Percentiles rank a stretch among this genome's conserved stretches.
Conservation (phyloP, 2,888 invertebrate genomes). For the Rhingia rostrata region DNA sequence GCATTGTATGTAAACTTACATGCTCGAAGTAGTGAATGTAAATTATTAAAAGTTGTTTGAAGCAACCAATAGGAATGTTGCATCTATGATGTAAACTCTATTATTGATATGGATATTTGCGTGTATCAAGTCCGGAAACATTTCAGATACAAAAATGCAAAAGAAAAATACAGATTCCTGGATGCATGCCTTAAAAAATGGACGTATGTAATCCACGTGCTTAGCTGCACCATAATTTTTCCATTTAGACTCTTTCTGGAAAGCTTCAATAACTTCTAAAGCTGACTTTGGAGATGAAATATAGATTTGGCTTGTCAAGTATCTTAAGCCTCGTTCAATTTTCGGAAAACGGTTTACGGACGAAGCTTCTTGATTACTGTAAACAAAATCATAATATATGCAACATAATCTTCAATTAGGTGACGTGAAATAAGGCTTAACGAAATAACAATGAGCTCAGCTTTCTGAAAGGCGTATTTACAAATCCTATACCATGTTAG, state of each 20-base stretch:
- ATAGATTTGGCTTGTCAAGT: constrained; percentile 2
- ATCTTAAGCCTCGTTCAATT: constrained; percentile 16
- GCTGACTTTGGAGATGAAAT: constrained; percentile 11
- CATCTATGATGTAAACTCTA: background rate
- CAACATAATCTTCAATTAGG: background rate
- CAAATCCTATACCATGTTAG: too few relatives aligned
- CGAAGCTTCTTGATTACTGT: constrained; percentile 10
- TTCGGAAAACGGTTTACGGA: background rate
- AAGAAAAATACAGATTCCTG: constrained; percentile 1
- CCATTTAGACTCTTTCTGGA: constrained; percentile 10
- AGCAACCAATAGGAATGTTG: background rate
- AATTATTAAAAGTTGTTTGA: too few relatives aligned
- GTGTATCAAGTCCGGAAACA: constrained; percentile 10
- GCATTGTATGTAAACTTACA: too few relatives aligned
- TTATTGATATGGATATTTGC: constrained; percentile 5
- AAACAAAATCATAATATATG: background rate
- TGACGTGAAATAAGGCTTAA: background rate
- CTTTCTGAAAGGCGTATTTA: too few relatives aligned
- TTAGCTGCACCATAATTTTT: constrained; percentile 2
- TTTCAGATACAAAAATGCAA: constrained; percentile 16
- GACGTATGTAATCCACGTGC: background rate
- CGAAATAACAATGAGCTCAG: background rate
- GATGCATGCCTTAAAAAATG: too few relatives aligned
- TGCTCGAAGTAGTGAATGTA: too few relatives aligned
- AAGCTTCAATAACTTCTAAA: constrained; percentile 5